Percentiles rank a stretch among this genome's conserved stretches.
Evolutionary conservation across 2,113 vertebrate species (phyloP).

Genomic region (Otus sunia): DNA sequence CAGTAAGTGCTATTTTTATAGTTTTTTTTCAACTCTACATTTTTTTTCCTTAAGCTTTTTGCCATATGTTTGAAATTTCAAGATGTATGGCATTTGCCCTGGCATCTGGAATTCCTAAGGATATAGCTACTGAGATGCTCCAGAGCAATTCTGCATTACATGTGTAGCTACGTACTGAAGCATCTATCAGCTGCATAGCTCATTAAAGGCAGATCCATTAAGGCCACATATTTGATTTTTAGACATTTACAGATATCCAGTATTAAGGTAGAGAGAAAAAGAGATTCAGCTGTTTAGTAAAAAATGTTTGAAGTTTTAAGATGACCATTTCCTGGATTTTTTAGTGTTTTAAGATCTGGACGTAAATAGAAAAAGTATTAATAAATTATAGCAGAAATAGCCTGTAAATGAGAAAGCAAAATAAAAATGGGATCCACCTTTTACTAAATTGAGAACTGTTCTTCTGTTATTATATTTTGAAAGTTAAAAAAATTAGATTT

Average conservation of each 20-base stretch:
- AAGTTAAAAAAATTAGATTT: not conserved
- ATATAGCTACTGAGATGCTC: not conserved
- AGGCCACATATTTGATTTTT: not conserved
- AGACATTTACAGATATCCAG: not conserved
- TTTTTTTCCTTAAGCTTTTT: not conserved
- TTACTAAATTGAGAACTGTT: not conserved
- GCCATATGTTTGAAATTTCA: not conserved
- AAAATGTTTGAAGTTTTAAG: not conserved
- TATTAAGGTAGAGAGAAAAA: not conserved
- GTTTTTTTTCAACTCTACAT: not conserved
- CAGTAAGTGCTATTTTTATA: not conserved
- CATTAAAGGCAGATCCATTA: not conserved
- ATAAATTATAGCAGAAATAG: not conserved
- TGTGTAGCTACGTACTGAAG: not conserved
- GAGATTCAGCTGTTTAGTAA: not conserved
- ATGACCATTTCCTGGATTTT: not conserved
- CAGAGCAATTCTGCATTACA: not conserved
- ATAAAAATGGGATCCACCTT: not conserved
- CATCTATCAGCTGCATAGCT: not conserved
- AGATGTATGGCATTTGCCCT: not conserved
- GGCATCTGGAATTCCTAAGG: not conserved
- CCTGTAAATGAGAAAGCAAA: not conserved
- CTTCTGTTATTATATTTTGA: not conserved
- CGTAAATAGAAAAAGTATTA: not conserved
- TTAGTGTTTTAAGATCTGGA: not conserved